Conservation (phyloP, 2,888 invertebrate genomes). For the Cetonia aurata region DNA sequence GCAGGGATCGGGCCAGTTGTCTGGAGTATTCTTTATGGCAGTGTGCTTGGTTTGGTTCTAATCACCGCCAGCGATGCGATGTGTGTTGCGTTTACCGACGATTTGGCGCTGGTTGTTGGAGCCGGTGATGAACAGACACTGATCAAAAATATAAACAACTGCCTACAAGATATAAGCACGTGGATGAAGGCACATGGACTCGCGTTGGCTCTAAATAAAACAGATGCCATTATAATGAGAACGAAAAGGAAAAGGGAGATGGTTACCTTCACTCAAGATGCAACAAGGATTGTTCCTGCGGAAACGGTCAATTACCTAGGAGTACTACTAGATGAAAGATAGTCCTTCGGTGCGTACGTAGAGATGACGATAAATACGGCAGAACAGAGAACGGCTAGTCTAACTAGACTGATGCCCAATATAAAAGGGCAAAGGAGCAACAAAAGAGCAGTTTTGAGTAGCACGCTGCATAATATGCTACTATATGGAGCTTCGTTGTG, state of each 20-base stretch:
- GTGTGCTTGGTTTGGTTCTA: not conserved
- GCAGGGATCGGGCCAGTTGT: not conserved
- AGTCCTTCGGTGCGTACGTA: slow-evolving; percentile 13
- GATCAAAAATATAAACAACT: slow-evolving; percentile 27
- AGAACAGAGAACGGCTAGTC: not conserved
- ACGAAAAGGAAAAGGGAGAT: slow-evolving; percentile 21
- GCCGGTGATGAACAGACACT: slow-evolving; percentile 25
- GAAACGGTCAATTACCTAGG: slow-evolving; percentile 4
- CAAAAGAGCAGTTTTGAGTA: slow-evolving; percentile 1
- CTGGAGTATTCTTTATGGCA: not conserved
- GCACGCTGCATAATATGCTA: not conserved
- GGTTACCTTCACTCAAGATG: slow-evolving; percentile 2
- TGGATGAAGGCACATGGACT: slow-evolving; percentile 43
- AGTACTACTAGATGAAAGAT: slow-evolving; percentile 1
- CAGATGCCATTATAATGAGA: slow-evolving; percentile 41
- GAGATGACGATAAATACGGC: not conserved
- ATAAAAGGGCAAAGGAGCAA: not conserved
- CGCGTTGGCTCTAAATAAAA: slow-evolving; percentile 39
- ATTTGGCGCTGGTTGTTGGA: slow-evolving; percentile 3
- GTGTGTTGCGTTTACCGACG: not conserved
- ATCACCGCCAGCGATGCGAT: not conserved
- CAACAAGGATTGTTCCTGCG: not conserved
- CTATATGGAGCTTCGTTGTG: not conserved
- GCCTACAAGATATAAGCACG: not conserved
- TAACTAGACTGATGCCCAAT: too few relatives aligned